phyloP scores from a whole-genome alignment of 2,113 vertebrate species.

The Plecotus auritus region DNA sequence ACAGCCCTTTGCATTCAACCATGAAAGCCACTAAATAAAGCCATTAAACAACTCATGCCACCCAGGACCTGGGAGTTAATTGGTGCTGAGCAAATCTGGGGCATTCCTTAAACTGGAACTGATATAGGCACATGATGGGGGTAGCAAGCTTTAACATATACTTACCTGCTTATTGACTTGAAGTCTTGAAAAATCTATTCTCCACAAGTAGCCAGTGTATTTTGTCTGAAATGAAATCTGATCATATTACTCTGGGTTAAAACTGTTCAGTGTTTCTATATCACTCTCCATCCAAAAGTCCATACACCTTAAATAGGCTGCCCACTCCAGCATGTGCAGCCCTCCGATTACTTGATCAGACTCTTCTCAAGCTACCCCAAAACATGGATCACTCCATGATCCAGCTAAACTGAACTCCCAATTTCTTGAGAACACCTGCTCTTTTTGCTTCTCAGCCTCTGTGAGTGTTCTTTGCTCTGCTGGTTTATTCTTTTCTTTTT shows the following conservation, averaged over 20 bases:
- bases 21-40: background rate
- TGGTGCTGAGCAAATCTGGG: background rate
- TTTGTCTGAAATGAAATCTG: slow-evolving; percentile 22
- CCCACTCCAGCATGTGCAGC: background rate
- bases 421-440: background rate
- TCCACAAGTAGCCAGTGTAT: background rate
- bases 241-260: background rate
- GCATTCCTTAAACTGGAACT: background rate
- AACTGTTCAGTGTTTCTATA: background rate
- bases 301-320: background rate
- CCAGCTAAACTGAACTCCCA: background rate
- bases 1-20: background rate
- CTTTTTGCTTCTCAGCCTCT: background rate
- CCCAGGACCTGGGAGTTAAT: background rate
- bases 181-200: background rate
- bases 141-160: background rate
- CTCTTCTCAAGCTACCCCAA: background rate
- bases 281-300: background rate
- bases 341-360: background rate
- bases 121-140: background rate
- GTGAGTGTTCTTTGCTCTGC: background rate
- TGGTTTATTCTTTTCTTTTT: background rate
- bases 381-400: background rate
- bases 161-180: background rate
- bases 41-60: background rate